A percentile compares a stretch with the other conserved stretches of the same genome.
Conservation (phyloP, 2,113 vertebrate genomes). For the Anser cygnoides region DNA sequence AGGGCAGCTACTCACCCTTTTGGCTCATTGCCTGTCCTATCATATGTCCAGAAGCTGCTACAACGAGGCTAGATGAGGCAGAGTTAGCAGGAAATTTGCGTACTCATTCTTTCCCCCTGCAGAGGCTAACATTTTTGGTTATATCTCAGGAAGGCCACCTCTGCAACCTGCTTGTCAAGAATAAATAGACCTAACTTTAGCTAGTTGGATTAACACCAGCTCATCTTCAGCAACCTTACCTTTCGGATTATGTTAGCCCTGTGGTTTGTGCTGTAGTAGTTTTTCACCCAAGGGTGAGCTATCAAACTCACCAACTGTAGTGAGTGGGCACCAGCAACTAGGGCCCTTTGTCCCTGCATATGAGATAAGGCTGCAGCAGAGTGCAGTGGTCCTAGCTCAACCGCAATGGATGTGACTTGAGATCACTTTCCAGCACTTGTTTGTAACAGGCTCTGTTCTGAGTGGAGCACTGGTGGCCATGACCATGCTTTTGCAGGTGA, state of each 20-base stretch:
- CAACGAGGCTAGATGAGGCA: background rate
- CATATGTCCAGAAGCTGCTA: background rate
- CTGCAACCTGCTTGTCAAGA: background rate
- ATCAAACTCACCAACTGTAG: background rate
- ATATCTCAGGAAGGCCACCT: background rate
- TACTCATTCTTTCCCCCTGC: background rate
- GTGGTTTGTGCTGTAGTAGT: background rate
- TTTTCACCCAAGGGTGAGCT: background rate
- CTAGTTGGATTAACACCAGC: background rate
- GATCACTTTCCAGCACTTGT: rapidly evolving
- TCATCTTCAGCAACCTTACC: background rate
- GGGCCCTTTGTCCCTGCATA: background rate
- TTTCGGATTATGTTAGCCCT: background rate
- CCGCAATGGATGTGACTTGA: rapidly evolving
- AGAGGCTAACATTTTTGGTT: background rate
- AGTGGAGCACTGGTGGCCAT: background rate
- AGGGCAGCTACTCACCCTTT: background rate
- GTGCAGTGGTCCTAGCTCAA: background rate
- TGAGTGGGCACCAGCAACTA: background rate
- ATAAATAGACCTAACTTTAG: background rate
- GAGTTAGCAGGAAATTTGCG: background rate
- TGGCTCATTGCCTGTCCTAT: background rate
- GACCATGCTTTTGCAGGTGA: background rate
- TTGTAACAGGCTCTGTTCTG: background rate
- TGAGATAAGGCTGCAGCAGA: background rate